These are phyloP conservation scores for Pachyramphus minor DNA, from an alignment of 2,113 vertebrate species.

Conservation along the genomic window DNA sequence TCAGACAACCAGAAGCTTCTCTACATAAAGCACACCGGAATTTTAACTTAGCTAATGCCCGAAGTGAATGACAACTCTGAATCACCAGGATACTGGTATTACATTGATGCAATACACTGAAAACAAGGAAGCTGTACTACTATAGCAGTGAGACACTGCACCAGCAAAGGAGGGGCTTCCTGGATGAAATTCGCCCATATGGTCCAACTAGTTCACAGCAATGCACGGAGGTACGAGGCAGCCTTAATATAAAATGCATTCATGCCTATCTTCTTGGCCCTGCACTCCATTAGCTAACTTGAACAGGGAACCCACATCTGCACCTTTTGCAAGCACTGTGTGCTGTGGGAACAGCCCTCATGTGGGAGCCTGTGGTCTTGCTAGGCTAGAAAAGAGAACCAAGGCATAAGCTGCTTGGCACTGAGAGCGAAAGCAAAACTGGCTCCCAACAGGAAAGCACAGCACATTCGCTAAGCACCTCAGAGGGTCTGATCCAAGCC, in stretches of 20 bases:
- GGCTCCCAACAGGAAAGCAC: neutral
- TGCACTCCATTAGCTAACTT: neutral
- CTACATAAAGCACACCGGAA: neutral
- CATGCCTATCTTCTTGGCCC: neutral
- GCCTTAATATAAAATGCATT: neutral
- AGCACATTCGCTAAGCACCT: neutral
- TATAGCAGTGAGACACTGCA: neutral
- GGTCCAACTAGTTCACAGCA: neutral
- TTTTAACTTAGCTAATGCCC: neutral
- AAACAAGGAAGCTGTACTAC: neutral
- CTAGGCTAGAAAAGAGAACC: neutral
- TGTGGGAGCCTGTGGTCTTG: neutral
- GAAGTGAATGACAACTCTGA: neutral
- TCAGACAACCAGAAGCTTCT: neutral
- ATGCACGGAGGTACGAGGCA: neutral
- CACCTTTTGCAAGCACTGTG: accelerated
- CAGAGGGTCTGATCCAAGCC: neutral
- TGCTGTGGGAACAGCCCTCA: neutral
- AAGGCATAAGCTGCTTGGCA: neutral
- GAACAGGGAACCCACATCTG: neutral
- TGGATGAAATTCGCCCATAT: neutral
- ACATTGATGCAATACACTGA: neutral
- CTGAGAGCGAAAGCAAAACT: neutral
- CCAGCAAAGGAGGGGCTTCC: neutral
- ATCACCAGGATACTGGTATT: neutral